These are phyloP conservation scores for Heptranchias perlo DNA, from an alignment of 2,113 vertebrate genomes.

Conservation along the genomic window DNA sequence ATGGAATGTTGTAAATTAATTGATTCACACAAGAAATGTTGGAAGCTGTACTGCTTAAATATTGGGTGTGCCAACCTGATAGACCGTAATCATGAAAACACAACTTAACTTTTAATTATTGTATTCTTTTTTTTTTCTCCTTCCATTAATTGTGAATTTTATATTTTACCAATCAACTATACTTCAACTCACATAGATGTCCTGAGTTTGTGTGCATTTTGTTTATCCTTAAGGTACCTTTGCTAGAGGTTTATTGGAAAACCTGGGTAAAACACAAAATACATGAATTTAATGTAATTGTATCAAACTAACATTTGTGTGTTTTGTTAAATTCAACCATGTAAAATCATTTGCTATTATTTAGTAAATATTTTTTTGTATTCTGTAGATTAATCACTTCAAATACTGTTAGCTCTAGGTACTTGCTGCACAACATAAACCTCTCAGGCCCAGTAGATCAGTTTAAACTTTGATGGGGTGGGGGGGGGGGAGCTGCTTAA, in stretches of 20 bases:
- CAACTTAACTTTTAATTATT: conserved; percentile 34
- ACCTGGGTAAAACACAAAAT: conserved; percentile 81
- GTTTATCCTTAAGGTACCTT: conserved; percentile 13
- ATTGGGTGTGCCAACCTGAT: background rate
- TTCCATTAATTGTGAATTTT: conserved; percentile 26
- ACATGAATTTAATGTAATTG: conserved; percentile 93
- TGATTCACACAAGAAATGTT: background rate
- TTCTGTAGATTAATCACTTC: conserved; percentile 95
- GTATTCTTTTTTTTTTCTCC: background rate
- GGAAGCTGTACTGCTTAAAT: conserved; percentile 3
- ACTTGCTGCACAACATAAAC: conserved; percentile 65
- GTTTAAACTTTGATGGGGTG: background rate
- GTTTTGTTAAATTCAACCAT: conserved; percentile 99
- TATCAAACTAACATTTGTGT: conserved; percentile 90
- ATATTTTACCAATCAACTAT: conserved; percentile 53
- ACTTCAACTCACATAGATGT: conserved; percentile 41
- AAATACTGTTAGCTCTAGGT: conserved; percentile 72
- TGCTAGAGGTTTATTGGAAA: conserved; percentile 65
- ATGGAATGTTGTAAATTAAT: conserved; percentile 79
- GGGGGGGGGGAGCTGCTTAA: background rate
- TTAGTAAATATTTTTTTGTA: conserved; percentile 83
- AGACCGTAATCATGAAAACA: background rate
- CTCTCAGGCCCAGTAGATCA: conserved; percentile 44
- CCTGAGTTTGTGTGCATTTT: background rate
- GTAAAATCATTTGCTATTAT: conserved; percentile 95